Evolutionary conservation across 2,113 vertebrate genomes (phyloP).

Genomic region (Myotis yumanensis): DNA sequence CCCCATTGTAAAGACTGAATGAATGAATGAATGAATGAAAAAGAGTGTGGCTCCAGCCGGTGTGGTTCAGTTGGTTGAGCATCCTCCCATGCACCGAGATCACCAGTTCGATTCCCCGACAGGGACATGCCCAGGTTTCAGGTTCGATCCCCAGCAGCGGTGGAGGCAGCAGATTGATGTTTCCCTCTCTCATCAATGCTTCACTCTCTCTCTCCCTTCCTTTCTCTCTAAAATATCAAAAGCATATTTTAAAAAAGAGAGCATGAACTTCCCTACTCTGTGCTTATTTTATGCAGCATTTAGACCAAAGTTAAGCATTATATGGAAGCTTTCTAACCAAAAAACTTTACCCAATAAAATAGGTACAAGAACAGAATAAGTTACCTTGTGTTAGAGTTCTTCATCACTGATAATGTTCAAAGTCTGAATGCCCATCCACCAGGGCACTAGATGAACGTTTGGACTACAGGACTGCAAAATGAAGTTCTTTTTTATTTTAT

Average conservation of each 20-base stretch:
- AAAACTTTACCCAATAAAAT: neutral
- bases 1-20: neutral
- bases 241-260: neutral
- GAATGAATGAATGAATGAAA: neutral
- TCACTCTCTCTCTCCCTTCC: too few species aligned
- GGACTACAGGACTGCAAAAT: neutral
- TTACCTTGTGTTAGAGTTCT: neutral
- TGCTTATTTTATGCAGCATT: neutral
- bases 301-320: neutral
- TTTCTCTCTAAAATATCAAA: too few species aligned
- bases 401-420: neutral
- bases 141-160: too few species aligned
- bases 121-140: too few species aligned
- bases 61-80: too few species aligned
- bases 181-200: too few species aligned
- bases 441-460: neutral
- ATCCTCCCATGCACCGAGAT: too few species aligned
- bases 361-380: neutral
- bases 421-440: neutral
- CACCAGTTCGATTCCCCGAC: too few species aligned
- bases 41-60: neutral
- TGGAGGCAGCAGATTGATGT: too few species aligned
- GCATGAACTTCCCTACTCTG: neutral
- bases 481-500: neutral
- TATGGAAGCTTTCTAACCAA: neutral